A percentile compares a stretch with the other conserved stretches of the same genome.
These are phyloP conservation scores for Marasmarcha lunaedactyla DNA, from an alignment of 2,888 invertebrate species.

Conservation along the genomic window DNA sequence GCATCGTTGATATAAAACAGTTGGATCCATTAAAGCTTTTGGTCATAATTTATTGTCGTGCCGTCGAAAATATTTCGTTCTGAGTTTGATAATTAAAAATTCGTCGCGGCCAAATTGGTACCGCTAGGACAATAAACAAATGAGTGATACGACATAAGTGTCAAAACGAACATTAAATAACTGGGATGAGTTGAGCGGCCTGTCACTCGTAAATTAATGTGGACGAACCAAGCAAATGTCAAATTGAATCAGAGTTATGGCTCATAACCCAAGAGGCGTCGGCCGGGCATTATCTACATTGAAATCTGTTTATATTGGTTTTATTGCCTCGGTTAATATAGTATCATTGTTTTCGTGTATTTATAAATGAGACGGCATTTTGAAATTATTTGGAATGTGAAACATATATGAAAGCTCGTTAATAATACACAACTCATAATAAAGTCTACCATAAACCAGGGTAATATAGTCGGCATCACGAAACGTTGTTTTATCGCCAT, in stretches of 20 bases:
- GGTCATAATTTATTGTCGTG: conserved; percentile 2
- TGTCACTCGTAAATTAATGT: conserved; percentile 64
- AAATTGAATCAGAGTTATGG: conserved; percentile 64
- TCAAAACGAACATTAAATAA: conserved; percentile 62
- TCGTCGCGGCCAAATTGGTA: conserved; percentile 41
- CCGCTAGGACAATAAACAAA: conserved; percentile 44
- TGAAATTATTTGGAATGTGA: too few species aligned
- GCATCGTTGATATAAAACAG: conserved; percentile 5
- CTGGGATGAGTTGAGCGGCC: conserved; percentile 50
- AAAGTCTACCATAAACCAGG: too few species aligned
- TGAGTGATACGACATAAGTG: conserved; percentile 48
- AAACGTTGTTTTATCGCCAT: too few species aligned
- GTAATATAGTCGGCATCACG: too few species aligned
- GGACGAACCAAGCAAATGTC: conserved; percentile 42
- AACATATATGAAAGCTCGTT: too few species aligned
- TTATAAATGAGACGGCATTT: too few species aligned
- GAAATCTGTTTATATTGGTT: background rate
- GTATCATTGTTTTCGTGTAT: conserved; percentile 2
- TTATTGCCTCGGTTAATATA: background rate
- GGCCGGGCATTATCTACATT: background rate
- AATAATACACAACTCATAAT: too few species aligned
- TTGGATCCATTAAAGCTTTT: background rate
- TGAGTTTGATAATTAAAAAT: conserved; percentile 27
- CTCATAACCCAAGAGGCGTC: conserved; percentile 37
- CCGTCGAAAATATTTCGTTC: background rate